Conservation (phyloP, 2,797 vertebrate genomes). For the Bradypus variegatus region DNA sequence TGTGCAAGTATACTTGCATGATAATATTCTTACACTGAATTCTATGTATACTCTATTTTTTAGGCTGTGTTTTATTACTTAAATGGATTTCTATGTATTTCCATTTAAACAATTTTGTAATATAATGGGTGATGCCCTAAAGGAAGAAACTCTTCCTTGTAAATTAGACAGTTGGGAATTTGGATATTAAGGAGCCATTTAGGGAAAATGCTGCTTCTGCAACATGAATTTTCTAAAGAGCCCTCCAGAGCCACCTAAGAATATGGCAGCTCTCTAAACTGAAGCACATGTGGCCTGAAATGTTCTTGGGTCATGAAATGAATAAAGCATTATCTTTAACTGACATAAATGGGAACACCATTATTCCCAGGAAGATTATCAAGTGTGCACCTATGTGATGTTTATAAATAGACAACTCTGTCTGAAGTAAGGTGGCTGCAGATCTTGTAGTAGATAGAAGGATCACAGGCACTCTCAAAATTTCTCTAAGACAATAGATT, state of each 20-base stretch:
- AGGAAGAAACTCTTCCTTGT: slow-evolving; percentile 44
- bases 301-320: neutral
- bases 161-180: slow-evolving; percentile 27
- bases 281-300: neutral
- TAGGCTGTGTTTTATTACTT: neutral
- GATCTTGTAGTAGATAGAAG: neutral
- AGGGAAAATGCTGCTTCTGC: neutral
- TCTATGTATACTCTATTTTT: neutral
- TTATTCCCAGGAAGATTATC: neutral
- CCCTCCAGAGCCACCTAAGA: neutral
- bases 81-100: slow-evolving; percentile 44
- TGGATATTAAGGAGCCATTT: slow-evolving; percentile 25
- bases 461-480: neutral
- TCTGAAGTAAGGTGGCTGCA: neutral
- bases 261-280: neutral
- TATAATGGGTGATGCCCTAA: slow-evolving; percentile 12
- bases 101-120: slow-evolving; percentile 29
- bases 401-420: neutral
- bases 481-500: neutral
- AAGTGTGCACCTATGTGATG: neutral
- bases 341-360: neutral
- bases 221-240: slow-evolving; percentile 8
- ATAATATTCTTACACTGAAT: slow-evolving; percentile 9
- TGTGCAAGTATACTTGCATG: slow-evolving; percentile 18
- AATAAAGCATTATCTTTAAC: neutral